These are phyloP conservation scores for Pecten maximus DNA, from an alignment of 2,888 invertebrate species.

Conservation along the genomic window DNA sequence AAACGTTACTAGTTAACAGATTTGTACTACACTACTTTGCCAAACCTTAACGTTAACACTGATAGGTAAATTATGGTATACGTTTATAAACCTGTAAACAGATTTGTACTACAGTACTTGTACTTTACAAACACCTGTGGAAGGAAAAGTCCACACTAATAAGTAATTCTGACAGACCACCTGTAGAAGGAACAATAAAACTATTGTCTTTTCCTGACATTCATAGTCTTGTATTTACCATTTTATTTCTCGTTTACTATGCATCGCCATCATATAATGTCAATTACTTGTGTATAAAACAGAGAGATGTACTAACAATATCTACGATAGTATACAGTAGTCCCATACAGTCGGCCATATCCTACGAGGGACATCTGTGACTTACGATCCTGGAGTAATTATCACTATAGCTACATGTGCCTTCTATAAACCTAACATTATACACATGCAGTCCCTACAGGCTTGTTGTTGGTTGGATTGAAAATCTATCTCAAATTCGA, in stretches of 20 bases:
- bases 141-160: neutral
- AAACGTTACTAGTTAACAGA: too few species aligned
- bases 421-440: too few species aligned
- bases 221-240: neutral
- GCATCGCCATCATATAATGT: neutral
- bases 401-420: neutral
- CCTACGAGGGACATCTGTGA: neutral
- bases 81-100: too few species aligned
- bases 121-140: neutral
- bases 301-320: neutral
- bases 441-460: too few species aligned
- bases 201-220: conserved; percentile 4
- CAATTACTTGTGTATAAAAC: conserved; percentile 4
- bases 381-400: neutral
- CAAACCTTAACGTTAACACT: too few species aligned
- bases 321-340: neutral
- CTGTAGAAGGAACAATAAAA: neutral
- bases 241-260: neutral
- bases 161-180: neutral
- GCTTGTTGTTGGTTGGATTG: too few species aligned
- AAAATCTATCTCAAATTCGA: too few species aligned
- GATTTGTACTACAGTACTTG: too few species aligned
- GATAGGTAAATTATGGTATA: too few species aligned
- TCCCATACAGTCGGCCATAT: neutral
- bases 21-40: too few species aligned